A percentile compares a stretch with the other conserved stretches of the same genome.
These are phyloP conservation scores for Trachemys scripta DNA, from an alignment of 2,113 vertebrate species.

Conservation along the genomic window DNA sequence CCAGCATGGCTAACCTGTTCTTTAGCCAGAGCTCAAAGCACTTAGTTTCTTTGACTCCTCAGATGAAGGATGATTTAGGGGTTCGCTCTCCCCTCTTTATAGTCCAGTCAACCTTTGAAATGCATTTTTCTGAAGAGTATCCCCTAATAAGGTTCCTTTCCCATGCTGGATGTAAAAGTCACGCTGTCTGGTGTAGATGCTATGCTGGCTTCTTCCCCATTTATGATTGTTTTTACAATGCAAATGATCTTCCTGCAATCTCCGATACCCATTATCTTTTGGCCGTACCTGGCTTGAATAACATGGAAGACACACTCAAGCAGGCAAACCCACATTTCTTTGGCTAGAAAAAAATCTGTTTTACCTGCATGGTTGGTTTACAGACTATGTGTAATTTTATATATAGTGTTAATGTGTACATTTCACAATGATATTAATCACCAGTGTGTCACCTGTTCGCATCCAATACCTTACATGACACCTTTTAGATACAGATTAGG, in stretches of 20 bases:
- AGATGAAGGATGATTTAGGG: neutral
- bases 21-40: neutral
- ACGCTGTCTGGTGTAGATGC: neutral
- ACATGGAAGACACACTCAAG: neutral
- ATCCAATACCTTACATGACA: neutral
- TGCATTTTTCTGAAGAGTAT: neutral
- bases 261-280: neutral
- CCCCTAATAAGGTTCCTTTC: neutral
- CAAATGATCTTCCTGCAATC: neutral
- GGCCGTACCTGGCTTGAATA: neutral
- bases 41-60: neutral
- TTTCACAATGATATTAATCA: neutral
- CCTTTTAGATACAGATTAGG: neutral
- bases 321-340: neutral
- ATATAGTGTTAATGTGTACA: neutral
- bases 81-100: neutral
- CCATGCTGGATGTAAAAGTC: neutral
- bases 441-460: neutral
- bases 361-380: neutral
- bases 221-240: neutral
- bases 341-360: neutral
- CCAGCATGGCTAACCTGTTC: neutral
- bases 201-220: neutral
- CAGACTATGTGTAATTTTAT: neutral
- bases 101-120: neutral